Conservation (phyloP, 2,797 vertebrate species). For the Mareca strepera region DNA sequence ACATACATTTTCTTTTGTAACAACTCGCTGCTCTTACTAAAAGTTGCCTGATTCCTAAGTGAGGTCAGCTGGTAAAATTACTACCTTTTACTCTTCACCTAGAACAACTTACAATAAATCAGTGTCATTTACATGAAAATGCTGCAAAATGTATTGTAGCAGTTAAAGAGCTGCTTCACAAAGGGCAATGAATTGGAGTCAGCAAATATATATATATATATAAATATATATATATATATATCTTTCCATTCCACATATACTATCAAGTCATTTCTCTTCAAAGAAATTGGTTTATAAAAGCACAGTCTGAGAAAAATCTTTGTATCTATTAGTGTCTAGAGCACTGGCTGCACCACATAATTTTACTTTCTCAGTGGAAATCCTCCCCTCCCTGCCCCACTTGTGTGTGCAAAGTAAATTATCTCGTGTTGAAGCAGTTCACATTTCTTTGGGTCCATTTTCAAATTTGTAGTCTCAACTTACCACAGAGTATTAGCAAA, state of each 20-base stretch:
- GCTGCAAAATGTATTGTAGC: neutral
- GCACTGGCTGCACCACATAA: neutral
- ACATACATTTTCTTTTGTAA: neutral
- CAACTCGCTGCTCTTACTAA: neutral
- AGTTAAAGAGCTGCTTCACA: neutral
- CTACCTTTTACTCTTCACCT: neutral
- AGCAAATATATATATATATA: too few species aligned
- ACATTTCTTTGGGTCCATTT: neutral
- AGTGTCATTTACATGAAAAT: neutral
- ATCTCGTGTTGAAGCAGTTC: neutral
- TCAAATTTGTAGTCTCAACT: neutral
- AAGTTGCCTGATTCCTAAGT: neutral
- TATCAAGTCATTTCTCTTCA: neutral
- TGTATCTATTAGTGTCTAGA: neutral
- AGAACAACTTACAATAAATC: neutral
- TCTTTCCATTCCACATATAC: neutral
- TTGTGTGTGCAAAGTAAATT: neutral
- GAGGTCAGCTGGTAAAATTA: neutral
- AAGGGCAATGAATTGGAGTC: neutral
- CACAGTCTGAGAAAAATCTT: neutral
- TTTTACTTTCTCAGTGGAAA: neutral
- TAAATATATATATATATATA: too few species aligned
- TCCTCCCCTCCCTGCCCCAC: neutral
- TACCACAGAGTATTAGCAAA: neutral
- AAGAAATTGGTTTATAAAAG: neutral